Evolutionary conservation across 2,113 vertebrate genomes (phyloP).

Genomic region (Trematocara variabile): DNA sequence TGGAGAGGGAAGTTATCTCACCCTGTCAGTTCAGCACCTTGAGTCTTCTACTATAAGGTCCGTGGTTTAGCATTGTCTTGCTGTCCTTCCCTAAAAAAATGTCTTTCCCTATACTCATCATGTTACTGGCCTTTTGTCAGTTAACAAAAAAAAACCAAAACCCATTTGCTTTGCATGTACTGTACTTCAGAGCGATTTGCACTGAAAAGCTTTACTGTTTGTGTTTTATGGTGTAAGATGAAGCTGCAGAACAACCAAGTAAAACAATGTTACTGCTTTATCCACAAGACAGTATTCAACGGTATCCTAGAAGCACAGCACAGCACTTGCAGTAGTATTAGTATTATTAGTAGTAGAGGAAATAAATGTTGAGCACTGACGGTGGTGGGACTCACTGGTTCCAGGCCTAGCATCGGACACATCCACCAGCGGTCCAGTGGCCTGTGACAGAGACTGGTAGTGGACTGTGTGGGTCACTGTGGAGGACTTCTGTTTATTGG

Average conservation of each 20-base stretch:
- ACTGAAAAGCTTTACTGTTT: neutral
- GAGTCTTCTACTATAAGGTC: neutral
- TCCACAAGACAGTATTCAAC: neutral
- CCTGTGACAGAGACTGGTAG: constrained; percentile 96
- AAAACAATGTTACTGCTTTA: neutral
- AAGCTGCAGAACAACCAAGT: neutral
- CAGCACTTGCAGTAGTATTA: neutral
- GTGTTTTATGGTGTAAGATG: neutral
- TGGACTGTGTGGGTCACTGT: constrained; percentile 98
- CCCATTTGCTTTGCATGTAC: neutral
- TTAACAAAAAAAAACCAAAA: neutral
- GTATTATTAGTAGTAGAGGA: constrained; percentile 40
- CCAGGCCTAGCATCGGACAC: constrained; percentile 97
- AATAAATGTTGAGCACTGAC: constrained; percentile 62
- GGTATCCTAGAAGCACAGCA: constrained; percentile 1
- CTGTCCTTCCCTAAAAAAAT: neutral
- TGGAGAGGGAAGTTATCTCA: neutral
- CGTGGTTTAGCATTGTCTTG: neutral
- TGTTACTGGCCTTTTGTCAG: neutral
- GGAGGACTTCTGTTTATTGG: constrained; percentile 93
- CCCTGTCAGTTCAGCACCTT: neutral
- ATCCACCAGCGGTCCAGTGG: constrained; percentile 94
- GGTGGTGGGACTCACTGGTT: constrained; percentile 88
- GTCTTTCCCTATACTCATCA: neutral
- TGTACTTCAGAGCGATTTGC: neutral